Evolutionary conservation across 2,797 vertebrate genomes (phyloP), one percentile per base, ranked within the genome.

Genomic region (Enteromius unitaeniatus): DNA sequence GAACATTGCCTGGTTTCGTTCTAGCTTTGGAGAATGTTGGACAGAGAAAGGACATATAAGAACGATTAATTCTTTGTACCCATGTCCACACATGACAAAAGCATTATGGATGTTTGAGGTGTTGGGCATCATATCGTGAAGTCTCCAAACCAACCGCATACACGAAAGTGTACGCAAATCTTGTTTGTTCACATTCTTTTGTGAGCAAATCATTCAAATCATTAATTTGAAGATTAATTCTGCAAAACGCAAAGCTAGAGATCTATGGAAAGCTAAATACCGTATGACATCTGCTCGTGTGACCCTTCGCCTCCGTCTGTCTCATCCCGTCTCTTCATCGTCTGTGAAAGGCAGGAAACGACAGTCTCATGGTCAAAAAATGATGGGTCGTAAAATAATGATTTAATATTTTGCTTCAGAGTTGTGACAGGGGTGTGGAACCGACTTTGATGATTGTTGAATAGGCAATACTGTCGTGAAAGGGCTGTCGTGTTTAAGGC

Each of bases 131-230:
- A 53, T 26, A 55, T 47, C 9, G 76, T 79, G 67, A 79, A 76
- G 45, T 73, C 67, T 86, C 65, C 70, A 83, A 64, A 73, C 74
- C 81, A 37, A 78, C 79, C 45, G 75, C 78, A n/a, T 82, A 62
- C 69, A 69, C 73, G 51, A 45, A 62, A 74, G 51, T 0, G 28
- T 19, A 17, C 3, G 7, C 26, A 67, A 83, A 83, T 45, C 45
- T 65, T 62, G 75, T 84, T 77, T 74, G 65, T 78, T 87, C 85
- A 26, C 87, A 89, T 89, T 87, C 87, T 86, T 89, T 86, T 2
- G 6, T 14, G 23, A 78, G 17, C 13, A 74, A 77, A 78, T 11
- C 85, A 77, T 67, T 85, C 69, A 85, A 55, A 21, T 89, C 87
- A 88, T 85, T 15, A 34, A 76, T 78, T 84, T 60, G 19, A 88